phyloP scores from a whole-genome alignment of 2,113 vertebrate species.

The Porphyrio hochstetteri region DNA sequence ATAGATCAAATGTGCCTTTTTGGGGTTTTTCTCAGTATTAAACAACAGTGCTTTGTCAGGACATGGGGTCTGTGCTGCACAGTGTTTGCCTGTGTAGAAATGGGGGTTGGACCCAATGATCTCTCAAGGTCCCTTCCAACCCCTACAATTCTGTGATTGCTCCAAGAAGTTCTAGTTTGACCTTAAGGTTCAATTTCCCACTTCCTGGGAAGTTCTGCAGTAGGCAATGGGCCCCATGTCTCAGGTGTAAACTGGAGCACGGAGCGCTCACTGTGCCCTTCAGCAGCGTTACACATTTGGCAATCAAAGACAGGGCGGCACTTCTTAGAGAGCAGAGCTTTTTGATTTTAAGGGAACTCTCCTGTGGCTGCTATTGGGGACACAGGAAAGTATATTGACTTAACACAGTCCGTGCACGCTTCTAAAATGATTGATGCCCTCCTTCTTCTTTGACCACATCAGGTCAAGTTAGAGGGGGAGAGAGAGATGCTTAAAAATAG shows the following conservation, averaged over 20 bases:
- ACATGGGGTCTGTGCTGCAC: background rate
- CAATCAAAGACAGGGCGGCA: background rate
- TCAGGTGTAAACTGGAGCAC: background rate
- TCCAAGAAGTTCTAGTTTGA: background rate
- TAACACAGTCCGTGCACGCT: background rate
- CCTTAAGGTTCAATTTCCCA: background rate
- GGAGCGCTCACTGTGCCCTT: background rate
- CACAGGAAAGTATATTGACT: background rate
- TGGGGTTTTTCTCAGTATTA: background rate
- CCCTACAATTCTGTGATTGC: background rate
- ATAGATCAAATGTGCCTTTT: conserved; percentile 29
- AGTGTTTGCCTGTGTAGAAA: background rate
- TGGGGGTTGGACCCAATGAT: too few relatives aligned
- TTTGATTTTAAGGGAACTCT: background rate
- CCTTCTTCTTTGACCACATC: background rate
- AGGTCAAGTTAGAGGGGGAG: background rate
- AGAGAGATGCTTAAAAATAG: background rate
- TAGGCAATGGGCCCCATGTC: background rate
- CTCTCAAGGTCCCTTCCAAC: too few relatives aligned
- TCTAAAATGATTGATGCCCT: background rate
- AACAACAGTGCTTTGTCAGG: conserved; percentile 31
- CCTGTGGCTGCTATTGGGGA: background rate
- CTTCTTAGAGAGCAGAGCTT: background rate
- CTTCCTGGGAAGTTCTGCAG: background rate
- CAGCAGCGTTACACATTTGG: background rate